phyloP scores from a whole-genome alignment of 2,888 invertebrate genomes.

The Clostera curtula region DNA sequence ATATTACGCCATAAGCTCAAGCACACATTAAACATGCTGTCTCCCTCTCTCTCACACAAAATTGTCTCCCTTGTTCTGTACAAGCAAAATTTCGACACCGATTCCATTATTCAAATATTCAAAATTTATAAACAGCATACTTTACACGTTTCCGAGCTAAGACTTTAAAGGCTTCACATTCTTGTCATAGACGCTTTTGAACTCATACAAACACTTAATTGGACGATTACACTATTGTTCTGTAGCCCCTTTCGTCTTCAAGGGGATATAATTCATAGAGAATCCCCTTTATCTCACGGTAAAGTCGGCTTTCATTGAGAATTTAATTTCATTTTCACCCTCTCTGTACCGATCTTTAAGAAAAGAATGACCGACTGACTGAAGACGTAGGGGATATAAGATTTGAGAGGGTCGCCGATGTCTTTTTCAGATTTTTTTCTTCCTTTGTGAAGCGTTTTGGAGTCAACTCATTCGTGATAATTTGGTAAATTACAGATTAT shows the following conservation, averaged over 20 bases:
- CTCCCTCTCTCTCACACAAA: too few species aligned
- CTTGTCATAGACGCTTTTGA: constrained; percentile 33
- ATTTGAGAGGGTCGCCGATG: constrained; percentile 41
- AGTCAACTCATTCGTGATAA: constrained; percentile 10
- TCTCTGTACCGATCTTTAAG: constrained; percentile 47
- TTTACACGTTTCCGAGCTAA: constrained; percentile 18
- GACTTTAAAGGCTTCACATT: constrained; percentile 26
- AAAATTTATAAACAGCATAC: constrained; percentile 1
- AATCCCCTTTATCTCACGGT: constrained; percentile 58
- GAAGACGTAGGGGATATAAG: constrained; percentile 39
- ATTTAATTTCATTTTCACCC: constrained; percentile 74
- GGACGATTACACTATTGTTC: constrained; percentile 72
- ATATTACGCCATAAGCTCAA: too few species aligned
- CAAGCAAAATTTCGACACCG: too few species aligned
- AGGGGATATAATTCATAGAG: constrained; percentile 63
- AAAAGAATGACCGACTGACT: constrained; percentile 69
- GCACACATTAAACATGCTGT: too few species aligned
- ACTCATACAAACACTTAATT: constrained; percentile 67
- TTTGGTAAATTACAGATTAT: constrained; percentile 1
- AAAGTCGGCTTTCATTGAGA: constrained; percentile 66
- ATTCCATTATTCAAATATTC: too few species aligned
- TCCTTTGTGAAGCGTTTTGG: constrained; percentile 12
- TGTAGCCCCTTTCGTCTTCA: constrained; percentile 48
- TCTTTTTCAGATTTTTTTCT: constrained; percentile 33
- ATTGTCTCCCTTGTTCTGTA: too few species aligned